A percentile compares a stretch with the other conserved stretches of the same genome.
Evolutionary conservation across 2,113 vertebrate species (phyloP).

Genomic region (Psilopsiagon aymara): DNA sequence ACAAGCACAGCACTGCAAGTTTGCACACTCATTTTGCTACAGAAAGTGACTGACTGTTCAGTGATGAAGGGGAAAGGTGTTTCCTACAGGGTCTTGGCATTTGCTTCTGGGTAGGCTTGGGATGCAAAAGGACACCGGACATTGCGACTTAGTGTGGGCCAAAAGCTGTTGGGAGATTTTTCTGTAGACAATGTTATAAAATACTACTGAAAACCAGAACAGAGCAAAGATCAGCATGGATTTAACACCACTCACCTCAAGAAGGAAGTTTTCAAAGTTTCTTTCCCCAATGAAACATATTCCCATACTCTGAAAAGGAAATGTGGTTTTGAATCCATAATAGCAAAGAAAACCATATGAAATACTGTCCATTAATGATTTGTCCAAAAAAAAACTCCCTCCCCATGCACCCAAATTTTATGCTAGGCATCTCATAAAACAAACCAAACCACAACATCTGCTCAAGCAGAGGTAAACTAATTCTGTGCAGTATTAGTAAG

Average conservation of each 20-base stretch:
- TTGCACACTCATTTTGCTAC: not conserved
- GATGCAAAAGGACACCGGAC: not conserved
- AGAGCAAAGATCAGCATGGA: not conserved
- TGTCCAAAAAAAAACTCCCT: not conserved
- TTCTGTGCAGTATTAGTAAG: not conserved
- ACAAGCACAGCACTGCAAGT: not conserved
- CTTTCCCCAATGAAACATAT: slow-evolving; percentile 96
- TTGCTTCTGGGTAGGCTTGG: not conserved
- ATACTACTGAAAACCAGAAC: not conserved
- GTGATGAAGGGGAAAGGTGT: not conserved
- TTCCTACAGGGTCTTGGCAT: not conserved
- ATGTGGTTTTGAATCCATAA: not conserved
- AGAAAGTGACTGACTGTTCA: not conserved
- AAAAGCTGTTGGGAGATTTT: not conserved
- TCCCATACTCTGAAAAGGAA: slow-evolving; percentile 91
- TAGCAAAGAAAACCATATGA: not conserved
- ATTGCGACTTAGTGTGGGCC: not conserved
- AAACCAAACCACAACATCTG: not conserved
- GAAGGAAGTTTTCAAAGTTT: slow-evolving; percentile 92
- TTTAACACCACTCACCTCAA: slow-evolving; percentile 81
- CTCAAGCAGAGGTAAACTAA: not conserved
- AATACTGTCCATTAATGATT: not conserved
- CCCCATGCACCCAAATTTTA: not conserved
- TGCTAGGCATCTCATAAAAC: not conserved
- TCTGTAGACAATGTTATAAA: not conserved